Evolutionary conservation across 2,888 invertebrate genomes (phyloP).

Genomic region (Nomada lathburiana): DNA sequence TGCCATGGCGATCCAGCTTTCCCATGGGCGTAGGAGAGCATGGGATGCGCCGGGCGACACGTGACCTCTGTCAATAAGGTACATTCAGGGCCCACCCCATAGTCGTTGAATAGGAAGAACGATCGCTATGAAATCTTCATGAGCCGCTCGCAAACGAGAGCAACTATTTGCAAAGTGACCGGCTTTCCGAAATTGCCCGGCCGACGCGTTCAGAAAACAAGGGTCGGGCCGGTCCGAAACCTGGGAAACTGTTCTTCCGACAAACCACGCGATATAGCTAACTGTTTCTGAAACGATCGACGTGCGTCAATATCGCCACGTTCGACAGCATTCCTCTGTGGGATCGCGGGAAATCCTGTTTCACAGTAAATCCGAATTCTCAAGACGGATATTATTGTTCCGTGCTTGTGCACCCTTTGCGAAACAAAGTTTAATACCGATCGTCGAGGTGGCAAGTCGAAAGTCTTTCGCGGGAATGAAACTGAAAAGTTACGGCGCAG

Average conservation of each 20-base stretch:
- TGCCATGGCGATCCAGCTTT: constrained; percentile 49
- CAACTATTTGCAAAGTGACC: constrained; percentile 72
- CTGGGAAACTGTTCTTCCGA: constrained; percentile 65
- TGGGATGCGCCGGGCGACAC: constrained; percentile 69
- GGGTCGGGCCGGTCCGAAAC: constrained; percentile 40
- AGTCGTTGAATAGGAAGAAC: constrained; percentile 60
- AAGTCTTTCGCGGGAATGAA: too few relatives aligned
- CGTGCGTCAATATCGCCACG: not conserved
- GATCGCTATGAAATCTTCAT: constrained; percentile 62
- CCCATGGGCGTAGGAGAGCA: constrained; percentile 65
- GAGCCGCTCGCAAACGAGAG: constrained; percentile 48
- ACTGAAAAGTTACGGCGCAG: too few relatives aligned
- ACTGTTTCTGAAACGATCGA: constrained; percentile 3
- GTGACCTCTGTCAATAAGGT: constrained; percentile 81
- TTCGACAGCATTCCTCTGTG: not conserved
- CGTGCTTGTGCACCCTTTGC: too few relatives aligned
- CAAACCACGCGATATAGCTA: constrained; percentile 31
- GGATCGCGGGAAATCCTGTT: too few relatives aligned
- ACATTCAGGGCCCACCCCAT: constrained; percentile 47
- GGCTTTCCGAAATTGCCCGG: constrained; percentile 68
- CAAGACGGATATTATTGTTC: too few relatives aligned
- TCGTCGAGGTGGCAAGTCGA: too few relatives aligned
- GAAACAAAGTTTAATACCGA: too few relatives aligned
- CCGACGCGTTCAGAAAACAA: constrained; percentile 65
- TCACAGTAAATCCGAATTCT: too few relatives aligned